Evolutionary conservation across 2,888 invertebrate species (phyloP), one percentile per base, ranked within the genome.

Genomic region (Neoascia interrupta): DNA sequence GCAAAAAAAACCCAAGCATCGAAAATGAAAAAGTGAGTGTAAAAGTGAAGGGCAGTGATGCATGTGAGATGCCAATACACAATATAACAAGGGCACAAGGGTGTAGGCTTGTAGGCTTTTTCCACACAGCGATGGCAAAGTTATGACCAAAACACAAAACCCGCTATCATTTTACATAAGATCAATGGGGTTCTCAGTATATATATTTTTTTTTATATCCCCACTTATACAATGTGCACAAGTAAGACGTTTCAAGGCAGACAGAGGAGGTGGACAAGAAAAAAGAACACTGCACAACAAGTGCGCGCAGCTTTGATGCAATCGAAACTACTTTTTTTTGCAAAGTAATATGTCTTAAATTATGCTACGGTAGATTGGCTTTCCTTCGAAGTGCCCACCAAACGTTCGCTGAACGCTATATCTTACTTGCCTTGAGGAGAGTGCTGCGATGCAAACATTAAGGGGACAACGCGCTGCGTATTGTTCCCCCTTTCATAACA

Each of bases 21-120:
- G 63, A 66, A 60, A 66, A 66, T 47, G 60, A 81, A 81, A 75
- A 74, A 81, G 81, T 70, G 75, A 81, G 75, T 81, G 81, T 56
- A 81, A 85, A 85, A 85, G 85, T 85, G 85, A 85, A 85, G 85
- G 85, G 85, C 83, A 72, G 74, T 76, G 72, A 81, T 81, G 81
- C 61, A 81, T 81, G 76, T 60, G n/a, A n/a, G 68, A 51, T 81
- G 74, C 80, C 80, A 79, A 68, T 72, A 72, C 37, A 47, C 64
- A 60, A 34, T 56, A 68, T 43, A 80, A 80, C 80, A 74, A 80
- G 80, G 80, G 80, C 80, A 80, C 68, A 73, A 79, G 79, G 72
- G 72, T 79, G 79, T 79, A 73, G 56, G 66, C 61, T 61, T 53
- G n/a, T 19, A n/a, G 4, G 10, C 11, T 47, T 47, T 28, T 28